Evolutionary conservation across 2,797 vertebrate species (phyloP).

Genomic region (Triplophysa yarkandensis): DNA sequence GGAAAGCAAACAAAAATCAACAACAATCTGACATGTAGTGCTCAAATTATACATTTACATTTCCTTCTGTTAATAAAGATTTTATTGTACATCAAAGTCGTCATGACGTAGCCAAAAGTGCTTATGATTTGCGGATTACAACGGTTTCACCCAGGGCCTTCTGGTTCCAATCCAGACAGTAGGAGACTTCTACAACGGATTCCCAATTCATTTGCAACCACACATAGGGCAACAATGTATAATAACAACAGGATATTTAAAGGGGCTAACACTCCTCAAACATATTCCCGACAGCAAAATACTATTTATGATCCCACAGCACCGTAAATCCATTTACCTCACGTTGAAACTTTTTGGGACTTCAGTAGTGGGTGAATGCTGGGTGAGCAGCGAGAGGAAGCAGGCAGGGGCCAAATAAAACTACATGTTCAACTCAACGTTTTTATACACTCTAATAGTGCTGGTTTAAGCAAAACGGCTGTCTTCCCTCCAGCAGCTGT

Average conservation of each 20-base stretch:
- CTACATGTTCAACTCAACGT: conserved; percentile 75
- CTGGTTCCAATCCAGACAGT: not conserved
- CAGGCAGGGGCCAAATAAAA: conserved; percentile 31
- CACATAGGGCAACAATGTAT: not conserved
- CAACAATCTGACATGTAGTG: not conserved
- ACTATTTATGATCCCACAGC: not conserved
- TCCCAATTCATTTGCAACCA: not conserved
- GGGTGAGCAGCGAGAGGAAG: conserved; percentile 15
- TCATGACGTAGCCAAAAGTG: not conserved
- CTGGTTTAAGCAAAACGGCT: conserved; percentile 73
- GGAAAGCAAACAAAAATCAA: not conserved
- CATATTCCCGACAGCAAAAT: conserved; percentile 13
- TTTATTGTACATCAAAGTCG: not conserved
- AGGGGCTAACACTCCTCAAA: not conserved
- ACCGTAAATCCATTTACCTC: conserved; percentile 22
- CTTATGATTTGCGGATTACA: not conserved
- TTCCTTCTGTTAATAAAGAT: not conserved
- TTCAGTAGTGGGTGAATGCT: conserved; percentile 18
- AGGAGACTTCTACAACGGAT: no score
- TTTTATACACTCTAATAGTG: conserved; percentile 76
- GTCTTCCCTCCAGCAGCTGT: conserved; percentile 73
- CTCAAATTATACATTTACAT: not conserved
- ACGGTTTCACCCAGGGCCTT: not conserved
- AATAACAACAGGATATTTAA: conserved; percentile 9
- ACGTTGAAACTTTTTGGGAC: conserved; percentile 15